Evolutionary conservation across 2,888 invertebrate genomes (phyloP), one percentile per base, ranked within the genome.

Genomic region (Sesia bembeciformis): DNA sequence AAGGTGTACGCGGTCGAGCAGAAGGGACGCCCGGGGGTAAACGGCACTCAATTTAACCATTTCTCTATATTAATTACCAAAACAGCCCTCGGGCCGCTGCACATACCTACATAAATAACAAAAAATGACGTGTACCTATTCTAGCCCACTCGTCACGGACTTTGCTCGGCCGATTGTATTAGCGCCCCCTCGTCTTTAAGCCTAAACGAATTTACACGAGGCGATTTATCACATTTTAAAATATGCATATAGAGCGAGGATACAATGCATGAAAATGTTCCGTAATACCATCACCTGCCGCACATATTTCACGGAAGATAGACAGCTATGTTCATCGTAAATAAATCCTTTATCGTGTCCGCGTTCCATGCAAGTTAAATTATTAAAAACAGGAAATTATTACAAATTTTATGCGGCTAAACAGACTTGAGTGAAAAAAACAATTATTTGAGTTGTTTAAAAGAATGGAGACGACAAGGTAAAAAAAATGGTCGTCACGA

Each of bases 91-190:
- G 65, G 65, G 70, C 68, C 72, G 73, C 66, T 63, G 69, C 64
- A 70, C 74, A 23, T 23, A 23, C 23, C 23, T 23, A 23, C 23
- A 81, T 80, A 81, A 81, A 81, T 78, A 80, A 81, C 74, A 73
- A 79, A 79, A 78, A 78, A 74, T 75, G 72, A 75, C 71, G 76
- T 64, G 62, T 67, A 63, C 62, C 63, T 62, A 63, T 64, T 6
- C 43, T 8, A 5, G 97, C 97, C 85, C 60, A 49, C 56, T 96
- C 98, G 87, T 98, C 98, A 60, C 94, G 93, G 96, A 58, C 93
- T 81, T 73, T 74, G 67, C 62, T 77, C 71, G 61, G 54, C 60
- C 74, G 71, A 74, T 72, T 75, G 70, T 72, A 71, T 74, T 71
- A 65, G 59, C 67, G 74, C 68, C 74, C 76, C 76, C 75, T 69